Conservation (phyloP, 2,888 invertebrate genomes). For the Anagyrus pseudococci region DNA sequence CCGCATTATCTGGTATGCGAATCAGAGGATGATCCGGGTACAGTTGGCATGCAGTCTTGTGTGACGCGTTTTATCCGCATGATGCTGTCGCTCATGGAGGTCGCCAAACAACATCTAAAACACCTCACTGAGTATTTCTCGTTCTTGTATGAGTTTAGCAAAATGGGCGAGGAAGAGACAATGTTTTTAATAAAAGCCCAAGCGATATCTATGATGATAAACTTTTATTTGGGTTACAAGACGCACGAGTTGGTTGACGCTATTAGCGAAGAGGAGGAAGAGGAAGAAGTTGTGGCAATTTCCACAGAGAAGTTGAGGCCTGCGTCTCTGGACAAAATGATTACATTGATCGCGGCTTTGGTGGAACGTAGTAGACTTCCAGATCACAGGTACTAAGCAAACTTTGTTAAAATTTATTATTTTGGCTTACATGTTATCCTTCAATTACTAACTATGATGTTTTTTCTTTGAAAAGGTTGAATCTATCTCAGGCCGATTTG, state of each 20-base stretch:
- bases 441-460: background rate
- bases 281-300: constrained; percentile 72
- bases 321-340: constrained; percentile 94
- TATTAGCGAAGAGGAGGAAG: constrained; percentile 76
- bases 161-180: constrained; percentile 94
- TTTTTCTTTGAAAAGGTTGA: constrained; percentile 63
- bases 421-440: background rate
- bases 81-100: constrained; percentile 85
- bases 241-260: constrained; percentile 75
- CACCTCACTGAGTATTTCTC: constrained; percentile 94
- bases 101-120: constrained; percentile 83
- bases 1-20: constrained; percentile 71
- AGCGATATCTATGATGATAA: constrained; percentile 88
- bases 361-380: constrained; percentile 88
- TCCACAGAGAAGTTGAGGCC: constrained; percentile 82
- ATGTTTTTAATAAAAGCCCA: constrained; percentile 85
- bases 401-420: background rate
- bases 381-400: constrained; percentile 63
- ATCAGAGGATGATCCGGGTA: constrained; percentile 65
- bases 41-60: constrained; percentile 80
- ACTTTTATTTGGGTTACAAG: constrained; percentile 90
- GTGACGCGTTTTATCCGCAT: constrained; percentile 92
- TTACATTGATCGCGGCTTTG: constrained; percentile 84
- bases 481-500: constrained; percentile 79
- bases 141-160: constrained; percentile 90